phyloP scores from a whole-genome alignment of 2,113 vertebrate genomes.

The Fulmarus glacialis region DNA sequence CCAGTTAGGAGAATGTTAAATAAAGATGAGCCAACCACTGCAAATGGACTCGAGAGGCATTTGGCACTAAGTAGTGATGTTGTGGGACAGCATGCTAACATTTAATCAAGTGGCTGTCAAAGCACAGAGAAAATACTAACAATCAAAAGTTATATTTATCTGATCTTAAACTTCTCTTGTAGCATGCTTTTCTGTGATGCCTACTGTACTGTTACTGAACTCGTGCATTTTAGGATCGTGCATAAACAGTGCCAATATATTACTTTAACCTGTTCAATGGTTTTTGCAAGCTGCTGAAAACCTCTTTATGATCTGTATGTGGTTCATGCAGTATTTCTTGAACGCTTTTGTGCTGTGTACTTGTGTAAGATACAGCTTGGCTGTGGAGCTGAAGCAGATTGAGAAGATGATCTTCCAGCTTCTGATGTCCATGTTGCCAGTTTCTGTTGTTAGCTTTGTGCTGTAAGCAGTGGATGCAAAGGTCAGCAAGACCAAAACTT shows the following conservation, averaged over 20 bases:
- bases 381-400: neutral
- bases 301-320: neutral
- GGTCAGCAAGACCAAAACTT: neutral
- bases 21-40: neutral
- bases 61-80: neutral
- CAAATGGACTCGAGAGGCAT: neutral
- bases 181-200: neutral
- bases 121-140: neutral
- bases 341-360: neutral
- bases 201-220: neutral
- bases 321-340: neutral
- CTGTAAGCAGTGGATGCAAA: neutral
- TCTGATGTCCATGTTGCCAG: neutral
- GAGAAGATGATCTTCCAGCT: neutral
- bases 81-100: neutral
- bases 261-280: neutral
- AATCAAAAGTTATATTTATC: too few species aligned
- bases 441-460: neutral
- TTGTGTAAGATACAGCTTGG: neutral
- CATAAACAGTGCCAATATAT: too few species aligned
- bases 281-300: neutral
- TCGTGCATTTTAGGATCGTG: neutral
- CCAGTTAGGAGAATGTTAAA: neutral
- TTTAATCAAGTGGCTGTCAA: neutral
- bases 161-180: neutral